Base-by-base conservation (phyloP, 2,888 invertebrate genomes). In the Perdita meconis region DNA sequence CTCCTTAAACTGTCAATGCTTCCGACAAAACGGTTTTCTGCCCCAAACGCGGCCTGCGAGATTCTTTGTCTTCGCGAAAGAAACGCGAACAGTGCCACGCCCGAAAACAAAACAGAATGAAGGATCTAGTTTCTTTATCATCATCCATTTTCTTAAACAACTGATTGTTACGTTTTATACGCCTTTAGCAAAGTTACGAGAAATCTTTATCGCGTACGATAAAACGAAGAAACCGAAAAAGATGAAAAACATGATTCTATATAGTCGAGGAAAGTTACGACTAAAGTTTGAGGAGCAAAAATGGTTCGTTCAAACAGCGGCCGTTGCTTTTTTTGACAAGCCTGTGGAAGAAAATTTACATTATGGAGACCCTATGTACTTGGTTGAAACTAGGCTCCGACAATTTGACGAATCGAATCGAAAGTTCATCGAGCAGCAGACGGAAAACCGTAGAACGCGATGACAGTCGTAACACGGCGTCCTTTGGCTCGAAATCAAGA, bases 401-500 rank as follows among this genome's bases (percentile, higher is more conserved):
- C 24, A 38, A 59, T 53, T 59, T 59, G n/a, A 24, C 36, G 16
- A 42, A 55, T 44, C 47, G 57, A 26, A 22, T 36, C 51, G 16
- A 53, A 57, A 47, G 63, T 74, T 74, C 64, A 44, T 74, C 63
- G 72, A 53, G 22, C 56, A 36, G n/a, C 56, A 68, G 51, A 68
- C 68, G 16, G 38, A 64, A 51, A 51, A 38, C 50, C 63, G 72
- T 64, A 13, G 53, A 60, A 44, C 12, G 55, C 47, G 40, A 51
- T 57, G 57, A 53, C 55, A 34, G 30, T 53, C 30, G 50, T 50
- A 13, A 38, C 13, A 55, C 44, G 57, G 38, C 72, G 65, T 47
- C 61, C 56, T 24, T 47, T 75, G 61, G 75, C 65, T 6, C 40
- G n/a, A 34, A 50, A 50, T 73, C 75, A 66, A 75, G 72, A 61